Evolutionary conservation across 1,140 invertebrate genomes (phyloP).

Genomic region (Homalodisca vitripennis): DNA sequence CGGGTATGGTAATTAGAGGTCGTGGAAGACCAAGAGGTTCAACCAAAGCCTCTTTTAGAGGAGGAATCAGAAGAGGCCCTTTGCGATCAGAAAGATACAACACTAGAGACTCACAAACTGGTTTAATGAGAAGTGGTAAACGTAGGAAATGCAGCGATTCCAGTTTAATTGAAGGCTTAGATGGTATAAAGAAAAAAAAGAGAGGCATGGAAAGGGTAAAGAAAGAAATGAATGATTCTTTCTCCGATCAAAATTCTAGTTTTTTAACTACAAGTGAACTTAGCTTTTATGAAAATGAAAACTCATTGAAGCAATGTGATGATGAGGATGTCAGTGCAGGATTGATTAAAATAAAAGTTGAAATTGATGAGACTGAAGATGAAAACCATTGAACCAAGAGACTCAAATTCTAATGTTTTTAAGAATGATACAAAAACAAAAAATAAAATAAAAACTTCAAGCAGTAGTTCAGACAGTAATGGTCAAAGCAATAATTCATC

Average conservation of each 20-base stretch:
- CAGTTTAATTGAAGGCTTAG: slow-evolving; percentile 6
- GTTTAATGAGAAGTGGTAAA: slow-evolving; percentile 34
- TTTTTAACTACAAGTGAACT: slow-evolving; percentile 19
- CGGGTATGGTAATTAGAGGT: neutral
- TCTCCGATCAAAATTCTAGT: slow-evolving; percentile 28
- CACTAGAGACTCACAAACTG: slow-evolving; percentile 6
- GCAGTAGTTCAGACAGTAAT: too few species aligned
- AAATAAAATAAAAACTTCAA: too few species aligned
- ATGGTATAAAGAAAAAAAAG: slow-evolving; percentile 2
- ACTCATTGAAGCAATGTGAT: slow-evolving; percentile 15
- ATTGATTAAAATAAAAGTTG: neutral
- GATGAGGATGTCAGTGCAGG: neutral
- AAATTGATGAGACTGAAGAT: slow-evolving; percentile 11
- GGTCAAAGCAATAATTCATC: too few species aligned
- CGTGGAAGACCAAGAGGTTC: neutral
- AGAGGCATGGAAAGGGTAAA: neutral
- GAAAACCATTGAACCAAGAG: neutral
- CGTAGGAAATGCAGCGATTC: slow-evolving; percentile 26
- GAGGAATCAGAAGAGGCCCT: neutral
- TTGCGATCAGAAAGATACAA: neutral
- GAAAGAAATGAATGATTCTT: neutral
- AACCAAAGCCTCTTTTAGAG: neutral
- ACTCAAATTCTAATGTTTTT: slow-evolving; percentile 23
- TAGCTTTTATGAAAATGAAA: slow-evolving; percentile 21
- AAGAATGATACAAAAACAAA: neutral